Evolutionary conservation across 1,140 invertebrate species (phyloP).

Genomic region (Pachyrhynchus sulphureomaculatus): DNA sequence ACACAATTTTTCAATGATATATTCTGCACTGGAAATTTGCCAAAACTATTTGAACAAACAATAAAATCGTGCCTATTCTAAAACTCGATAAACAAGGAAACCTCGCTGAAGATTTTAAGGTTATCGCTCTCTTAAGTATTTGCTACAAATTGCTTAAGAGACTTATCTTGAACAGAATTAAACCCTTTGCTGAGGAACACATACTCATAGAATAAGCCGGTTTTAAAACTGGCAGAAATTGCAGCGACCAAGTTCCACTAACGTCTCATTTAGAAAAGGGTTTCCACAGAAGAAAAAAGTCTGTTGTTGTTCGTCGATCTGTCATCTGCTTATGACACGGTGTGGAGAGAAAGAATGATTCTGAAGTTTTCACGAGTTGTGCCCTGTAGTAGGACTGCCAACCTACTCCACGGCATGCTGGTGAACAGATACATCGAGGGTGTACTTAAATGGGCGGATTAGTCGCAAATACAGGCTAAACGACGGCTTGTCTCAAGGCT

Average conservation of each 20-base stretch:
- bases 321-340: conserved; percentile 14
- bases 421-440: no score
- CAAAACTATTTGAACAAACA: no score
- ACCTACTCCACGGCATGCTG: no score
- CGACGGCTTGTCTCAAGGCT: no score
- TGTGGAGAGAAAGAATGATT: no score
- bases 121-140: conserved; percentile 13
- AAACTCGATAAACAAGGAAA: conserved; percentile 7
- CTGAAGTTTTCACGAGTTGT: no score
- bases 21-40: no score
- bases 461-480: no score
- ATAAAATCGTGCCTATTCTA: conserved; percentile 10
- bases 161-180: conserved; percentile 17
- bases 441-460: no score
- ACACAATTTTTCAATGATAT: no score
- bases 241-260: conserved; percentile 24
- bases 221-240: conserved; percentile 20
- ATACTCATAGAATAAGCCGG: conserved; percentile 23
- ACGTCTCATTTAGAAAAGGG: conserved; percentile 28
- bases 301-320: conserved; percentile 9
- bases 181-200: neutral
- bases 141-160: conserved; percentile 21
- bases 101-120: neutral
- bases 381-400: no score
- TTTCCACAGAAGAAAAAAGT: conserved; percentile 11